These are phyloP conservation scores for Austrolebias charrua DNA, from an alignment of 2,797 vertebrate genomes.

Conservation along the genomic window DNA sequence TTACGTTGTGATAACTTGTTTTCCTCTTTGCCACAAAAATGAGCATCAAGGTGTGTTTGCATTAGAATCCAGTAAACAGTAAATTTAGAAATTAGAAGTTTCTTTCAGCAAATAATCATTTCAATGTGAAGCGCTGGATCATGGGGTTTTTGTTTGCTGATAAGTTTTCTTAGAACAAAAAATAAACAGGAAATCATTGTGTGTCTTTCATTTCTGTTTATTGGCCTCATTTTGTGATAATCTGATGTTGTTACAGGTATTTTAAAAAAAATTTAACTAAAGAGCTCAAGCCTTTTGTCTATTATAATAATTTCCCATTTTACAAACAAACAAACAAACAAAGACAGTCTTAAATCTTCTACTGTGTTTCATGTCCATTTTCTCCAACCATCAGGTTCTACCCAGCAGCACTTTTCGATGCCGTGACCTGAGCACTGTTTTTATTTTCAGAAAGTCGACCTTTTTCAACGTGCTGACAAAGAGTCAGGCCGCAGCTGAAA, in stretches of 20 bases:
- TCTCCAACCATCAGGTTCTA: constrained; percentile 29
- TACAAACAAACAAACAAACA: constrained; percentile 12
- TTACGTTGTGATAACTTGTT: too few relatives aligned
- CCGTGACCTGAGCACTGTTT: constrained; percentile 71
- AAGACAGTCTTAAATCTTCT: constrained; percentile 43
- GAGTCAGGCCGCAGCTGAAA: constrained; percentile 91
- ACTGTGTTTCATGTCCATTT: constrained; percentile 37
- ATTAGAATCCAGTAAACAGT: background rate
- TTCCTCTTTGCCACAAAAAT: too few relatives aligned
- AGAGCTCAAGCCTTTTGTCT: constrained; percentile 42
- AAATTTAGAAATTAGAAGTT: background rate
- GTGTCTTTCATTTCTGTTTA: constrained; percentile 48
- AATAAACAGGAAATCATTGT: too few relatives aligned
- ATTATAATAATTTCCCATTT: constrained; percentile 33
- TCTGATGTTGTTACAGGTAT: constrained; percentile 66
- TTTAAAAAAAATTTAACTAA: constrained; percentile 51
- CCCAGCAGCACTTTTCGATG: constrained; percentile 45
- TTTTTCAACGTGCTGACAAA: constrained; percentile 96
- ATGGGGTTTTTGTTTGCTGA: too few relatives aligned
- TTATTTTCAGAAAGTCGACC: constrained; percentile 91
- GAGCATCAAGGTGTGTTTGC: too few relatives aligned
- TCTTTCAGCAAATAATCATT: too few relatives aligned
- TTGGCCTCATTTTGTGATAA: constrained; percentile 77
- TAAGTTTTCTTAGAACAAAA: too few relatives aligned
- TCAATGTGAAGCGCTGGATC: too few relatives aligned